Evolutionary conservation across 2,113 vertebrate species (phyloP).

Genomic region (Puffinus mauretanicus): DNA sequence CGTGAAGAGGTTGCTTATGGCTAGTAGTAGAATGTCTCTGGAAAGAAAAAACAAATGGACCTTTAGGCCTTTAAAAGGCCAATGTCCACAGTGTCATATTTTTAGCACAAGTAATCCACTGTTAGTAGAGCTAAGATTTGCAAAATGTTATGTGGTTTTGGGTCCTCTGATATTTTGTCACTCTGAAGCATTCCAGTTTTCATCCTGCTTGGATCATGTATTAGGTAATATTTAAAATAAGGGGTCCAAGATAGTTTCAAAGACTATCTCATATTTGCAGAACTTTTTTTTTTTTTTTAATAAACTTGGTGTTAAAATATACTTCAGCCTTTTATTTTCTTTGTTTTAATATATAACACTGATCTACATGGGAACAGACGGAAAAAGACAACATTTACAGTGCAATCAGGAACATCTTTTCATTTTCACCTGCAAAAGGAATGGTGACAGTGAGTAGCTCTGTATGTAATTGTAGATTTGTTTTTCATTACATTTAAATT

Average conservation of each 20-base stretch:
- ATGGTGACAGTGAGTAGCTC: background rate
- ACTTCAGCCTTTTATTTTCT: background rate
- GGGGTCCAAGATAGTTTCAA: background rate
- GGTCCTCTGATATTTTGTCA: background rate
- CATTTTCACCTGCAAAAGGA: conserved; percentile 11
- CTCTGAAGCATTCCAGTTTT: background rate
- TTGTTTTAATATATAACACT: background rate
- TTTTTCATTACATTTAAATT: conserved; percentile 9
- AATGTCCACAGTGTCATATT: background rate
- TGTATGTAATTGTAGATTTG: background rate
- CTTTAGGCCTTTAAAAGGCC: background rate
- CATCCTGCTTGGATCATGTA: background rate
- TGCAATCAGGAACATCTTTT: background rate
- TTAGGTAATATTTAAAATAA: background rate
- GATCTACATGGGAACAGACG: background rate
- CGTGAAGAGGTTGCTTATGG: background rate
- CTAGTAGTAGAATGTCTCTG: background rate
- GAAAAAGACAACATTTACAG: background rate
- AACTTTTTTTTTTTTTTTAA: background rate
- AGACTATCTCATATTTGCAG: background rate
- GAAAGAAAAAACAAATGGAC: background rate
- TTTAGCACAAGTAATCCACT: background rate
- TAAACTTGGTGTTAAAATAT: background rate
- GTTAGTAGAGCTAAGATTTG: background rate
- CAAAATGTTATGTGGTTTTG: background rate